Evolutionary conservation across 1,140 invertebrate genomes (phyloP), one percentile per base, ranked within the genome.

Genomic region (Choristoneura fumiferana): DNA sequence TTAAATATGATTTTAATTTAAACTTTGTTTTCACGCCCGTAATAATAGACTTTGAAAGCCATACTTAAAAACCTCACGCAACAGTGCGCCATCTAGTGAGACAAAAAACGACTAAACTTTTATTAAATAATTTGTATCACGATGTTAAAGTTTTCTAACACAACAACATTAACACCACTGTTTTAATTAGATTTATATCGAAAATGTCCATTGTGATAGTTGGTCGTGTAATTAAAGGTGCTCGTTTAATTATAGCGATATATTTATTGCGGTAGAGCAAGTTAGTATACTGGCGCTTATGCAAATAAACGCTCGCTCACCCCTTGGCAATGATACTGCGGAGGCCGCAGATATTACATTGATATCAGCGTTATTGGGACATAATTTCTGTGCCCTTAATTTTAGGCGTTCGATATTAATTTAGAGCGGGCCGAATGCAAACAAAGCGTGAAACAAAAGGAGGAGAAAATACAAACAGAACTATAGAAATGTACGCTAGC

Each of bases 321-420:
- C 2, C 2, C 22, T 22, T 22, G 43, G 43, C 40, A 18, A 18
- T 43, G 40, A 18, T 22, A 22, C 22, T 49, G 43, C 43, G 43
- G 18, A 17, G 29, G n/a, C 43, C 43, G 29, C 43, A 49, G 43
- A 22, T 49, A 49, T 40, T 45, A 14, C 37, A 37, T 15, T 22
- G 43, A 43, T 45, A 38, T 33, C 39, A 53, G 54, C 49, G 52
- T 54, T 66, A 66, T 66, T 59, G 58, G 38, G 63, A 54, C 57
- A 65, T 61, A 58, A 57, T 62, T 60, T 56, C 57, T 13, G 29
- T 34, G 57, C 37, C 59, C 45, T 55, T 69, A 67, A 73, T 73
- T 69, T 65, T 37, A 45, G 49, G 33, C 54, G 56, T 62, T 63
- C 63, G 62, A 64, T 72, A 67, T 67, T 72, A 72, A 67, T 72